Evolutionary conservation across 2,113 vertebrate genomes (phyloP).

Genomic region (Corythaixoides concolor): DNA sequence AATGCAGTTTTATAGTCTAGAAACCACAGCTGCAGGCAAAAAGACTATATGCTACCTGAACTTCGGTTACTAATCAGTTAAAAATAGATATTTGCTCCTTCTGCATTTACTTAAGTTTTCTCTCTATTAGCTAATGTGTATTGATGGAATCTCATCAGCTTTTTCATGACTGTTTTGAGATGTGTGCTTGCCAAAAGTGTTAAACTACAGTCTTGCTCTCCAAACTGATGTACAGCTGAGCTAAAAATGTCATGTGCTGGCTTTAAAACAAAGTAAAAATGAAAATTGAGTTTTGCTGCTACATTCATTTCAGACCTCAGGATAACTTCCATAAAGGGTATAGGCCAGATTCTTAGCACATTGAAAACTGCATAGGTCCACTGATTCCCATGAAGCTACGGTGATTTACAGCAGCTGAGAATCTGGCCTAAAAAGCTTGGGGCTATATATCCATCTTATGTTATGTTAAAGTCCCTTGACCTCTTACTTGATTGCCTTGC

Average conservation of each 20-base stretch:
- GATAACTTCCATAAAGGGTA: slow-evolving; percentile 39
- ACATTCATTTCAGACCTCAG: slow-evolving; percentile 41
- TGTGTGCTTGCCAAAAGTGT: slow-evolving; percentile 40
- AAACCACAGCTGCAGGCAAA: background rate
- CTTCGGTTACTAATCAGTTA: slow-evolving; percentile 31
- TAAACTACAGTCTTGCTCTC: slow-evolving; percentile 29
- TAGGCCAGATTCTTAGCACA: slow-evolving; percentile 7
- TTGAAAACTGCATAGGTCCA: slow-evolving; percentile 18
- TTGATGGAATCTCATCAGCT: slow-evolving; percentile 50
- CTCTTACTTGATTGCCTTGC: slow-evolving; percentile 62
- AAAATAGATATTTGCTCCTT: slow-evolving; percentile 23
- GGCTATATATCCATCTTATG: slow-evolving; percentile 49
- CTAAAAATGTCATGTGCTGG: slow-evolving; percentile 60
- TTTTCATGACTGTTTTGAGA: slow-evolving; percentile 57
- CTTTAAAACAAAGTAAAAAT: slow-evolving; percentile 55
- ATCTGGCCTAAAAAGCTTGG: slow-evolving; percentile 26
- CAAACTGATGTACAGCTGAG: slow-evolving; percentile 32
- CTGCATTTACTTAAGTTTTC: slow-evolving; percentile 44
- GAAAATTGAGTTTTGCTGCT: slow-evolving; percentile 55
- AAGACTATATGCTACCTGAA: background rate
- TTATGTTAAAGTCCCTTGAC: slow-evolving; percentile 63
- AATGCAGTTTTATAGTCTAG: slow-evolving; percentile 8
- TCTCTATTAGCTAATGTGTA: slow-evolving; percentile 52
- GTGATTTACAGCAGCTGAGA: slow-evolving; percentile 63
- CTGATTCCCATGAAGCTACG: background rate